Percentiles rank a stretch among this genome's conserved stretches.
These are phyloP conservation scores for Cebidichthys violaceus DNA, from an alignment of 2,113 vertebrate genomes.

Conservation along the genomic window DNA sequence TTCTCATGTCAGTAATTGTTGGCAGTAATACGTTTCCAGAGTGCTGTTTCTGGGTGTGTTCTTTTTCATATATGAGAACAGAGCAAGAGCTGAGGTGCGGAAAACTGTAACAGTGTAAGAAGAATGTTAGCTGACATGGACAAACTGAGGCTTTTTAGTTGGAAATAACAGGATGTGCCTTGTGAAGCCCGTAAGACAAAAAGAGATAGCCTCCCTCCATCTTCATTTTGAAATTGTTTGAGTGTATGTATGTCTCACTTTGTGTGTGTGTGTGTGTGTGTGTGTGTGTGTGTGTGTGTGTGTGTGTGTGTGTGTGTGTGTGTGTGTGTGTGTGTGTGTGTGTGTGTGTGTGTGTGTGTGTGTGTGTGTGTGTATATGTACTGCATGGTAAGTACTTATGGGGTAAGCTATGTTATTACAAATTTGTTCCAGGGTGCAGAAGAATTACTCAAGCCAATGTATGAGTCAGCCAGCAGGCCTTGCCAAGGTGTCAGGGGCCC, in stretches of 20 bases:
- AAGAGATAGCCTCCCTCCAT: conserved; percentile 33
- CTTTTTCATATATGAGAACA: conserved; percentile 47
- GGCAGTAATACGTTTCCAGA: conserved; percentile 55
- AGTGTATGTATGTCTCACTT: conserved; percentile 35
- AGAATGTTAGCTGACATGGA: conserved; percentile 75
- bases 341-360: conserved; percentile 32
- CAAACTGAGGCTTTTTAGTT: conserved; percentile 63
- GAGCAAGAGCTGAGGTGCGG: conserved; percentile 55
- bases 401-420: conserved; percentile 26
- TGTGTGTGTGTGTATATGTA: conserved; percentile 7
- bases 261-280: conserved; percentile 16
- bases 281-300: conserved; percentile 17
- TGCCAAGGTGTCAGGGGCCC: conserved; percentile 36
- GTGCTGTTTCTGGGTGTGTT: conserved; percentile 70
- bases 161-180: conserved; percentile 54
- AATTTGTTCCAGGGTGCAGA: conserved; percentile 38
- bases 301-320: conserved; percentile 32
- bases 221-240: conserved; percentile 28
- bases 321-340: conserved; percentile 25
- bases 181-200: conserved; percentile 36
- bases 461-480: conserved; percentile 43
- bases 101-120: conserved; percentile 63
- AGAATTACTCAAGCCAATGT: conserved; percentile 37
- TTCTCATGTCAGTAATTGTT: conserved; percentile 49
- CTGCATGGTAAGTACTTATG: conserved; percentile 48